These are phyloP conservation scores for Otus sunia DNA, from an alignment of 2,113 vertebrate species.

Conservation along the genomic window DNA sequence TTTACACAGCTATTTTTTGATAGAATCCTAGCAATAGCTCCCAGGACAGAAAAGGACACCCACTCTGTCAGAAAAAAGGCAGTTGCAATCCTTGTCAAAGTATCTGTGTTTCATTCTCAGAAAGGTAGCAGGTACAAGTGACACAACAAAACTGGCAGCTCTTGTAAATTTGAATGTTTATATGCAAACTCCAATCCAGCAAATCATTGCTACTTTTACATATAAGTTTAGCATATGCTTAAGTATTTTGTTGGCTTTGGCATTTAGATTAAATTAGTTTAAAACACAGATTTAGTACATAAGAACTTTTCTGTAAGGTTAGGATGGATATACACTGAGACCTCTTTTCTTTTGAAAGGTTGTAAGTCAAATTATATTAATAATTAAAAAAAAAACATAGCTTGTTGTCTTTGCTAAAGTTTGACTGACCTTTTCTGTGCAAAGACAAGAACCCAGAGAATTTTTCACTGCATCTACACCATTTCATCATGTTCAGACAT, in stretches of 20 bases:
- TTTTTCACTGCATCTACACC: background rate
- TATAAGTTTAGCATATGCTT: background rate
- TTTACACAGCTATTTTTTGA: background rate
- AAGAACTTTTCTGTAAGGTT: background rate
- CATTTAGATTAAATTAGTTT: background rate
- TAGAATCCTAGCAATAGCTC: background rate
- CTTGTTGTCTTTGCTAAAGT: background rate
- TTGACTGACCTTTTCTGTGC: background rate
- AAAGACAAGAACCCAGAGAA: background rate
- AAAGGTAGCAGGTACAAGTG: background rate
- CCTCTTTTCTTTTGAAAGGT: background rate
- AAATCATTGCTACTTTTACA: background rate
- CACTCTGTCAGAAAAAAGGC: background rate
- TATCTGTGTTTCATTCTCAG: background rate
- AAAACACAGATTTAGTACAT: background rate
- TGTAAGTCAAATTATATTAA: background rate
- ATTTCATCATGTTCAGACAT: background rate
- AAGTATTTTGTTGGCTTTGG: background rate
- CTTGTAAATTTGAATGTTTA: background rate
- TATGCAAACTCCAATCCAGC: background rate
- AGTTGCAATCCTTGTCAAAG: background rate
- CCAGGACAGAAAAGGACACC: background rate
- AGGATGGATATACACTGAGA: background rate
- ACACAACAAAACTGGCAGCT: background rate
- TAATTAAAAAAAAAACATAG: background rate